Evolutionary conservation across 2,113 vertebrate species (phyloP).

Genomic region (Pygoscelis adeliae): DNA sequence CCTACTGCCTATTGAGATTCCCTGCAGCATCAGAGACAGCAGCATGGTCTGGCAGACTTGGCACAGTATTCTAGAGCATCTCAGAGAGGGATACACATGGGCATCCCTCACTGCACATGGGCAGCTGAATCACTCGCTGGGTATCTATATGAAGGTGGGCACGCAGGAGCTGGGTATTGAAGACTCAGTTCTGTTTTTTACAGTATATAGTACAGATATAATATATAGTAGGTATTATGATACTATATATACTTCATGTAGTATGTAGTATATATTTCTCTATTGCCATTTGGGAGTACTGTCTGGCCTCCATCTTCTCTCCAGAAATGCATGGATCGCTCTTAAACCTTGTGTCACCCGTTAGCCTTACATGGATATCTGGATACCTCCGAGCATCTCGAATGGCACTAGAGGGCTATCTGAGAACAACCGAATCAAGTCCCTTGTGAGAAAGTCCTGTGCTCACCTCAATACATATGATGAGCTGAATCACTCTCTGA

Average conservation of each 20-base stretch:
- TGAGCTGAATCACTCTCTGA: background rate
- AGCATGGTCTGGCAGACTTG: background rate
- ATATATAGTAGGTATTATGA: no score
- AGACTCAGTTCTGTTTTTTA: background rate
- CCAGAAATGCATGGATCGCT: accelerated
- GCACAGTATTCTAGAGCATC: background rate
- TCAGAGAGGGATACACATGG: no score
- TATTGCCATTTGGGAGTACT: background rate
- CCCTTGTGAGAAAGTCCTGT: background rate
- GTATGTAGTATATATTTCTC: background rate
- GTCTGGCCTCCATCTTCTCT: background rate
- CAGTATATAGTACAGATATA: background rate
- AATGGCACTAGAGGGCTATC: background rate
- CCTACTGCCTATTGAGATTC: background rate
- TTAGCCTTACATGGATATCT: background rate
- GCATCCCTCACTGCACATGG: no score
- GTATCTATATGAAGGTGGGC: background rate
- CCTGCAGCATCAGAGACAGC: background rate
- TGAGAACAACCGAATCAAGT: background rate
- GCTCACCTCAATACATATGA: background rate
- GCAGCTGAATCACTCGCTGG: background rate
- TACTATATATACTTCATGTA: background rate
- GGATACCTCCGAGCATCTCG: accelerated
- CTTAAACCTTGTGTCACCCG: background rate
- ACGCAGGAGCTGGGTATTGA: background rate